Base-by-base conservation (phyloP, 2,888 invertebrate genomes). In the Ophion ellenae region DNA sequence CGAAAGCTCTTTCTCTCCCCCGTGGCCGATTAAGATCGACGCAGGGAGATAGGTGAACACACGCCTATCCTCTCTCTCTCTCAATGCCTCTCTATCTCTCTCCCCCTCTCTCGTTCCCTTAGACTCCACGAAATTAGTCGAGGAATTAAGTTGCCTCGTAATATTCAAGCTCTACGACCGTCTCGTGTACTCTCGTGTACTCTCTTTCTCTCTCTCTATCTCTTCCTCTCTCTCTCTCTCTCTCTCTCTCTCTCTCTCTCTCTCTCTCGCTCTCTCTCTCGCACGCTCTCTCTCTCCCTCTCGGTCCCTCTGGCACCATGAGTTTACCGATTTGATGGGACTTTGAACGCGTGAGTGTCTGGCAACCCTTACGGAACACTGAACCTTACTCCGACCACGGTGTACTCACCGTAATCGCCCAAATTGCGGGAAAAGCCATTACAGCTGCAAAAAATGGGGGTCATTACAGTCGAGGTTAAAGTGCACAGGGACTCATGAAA, bases 101-200 rank as follows among this genome's bases (percentile, higher is more conserved):
- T 36, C 47, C 17, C 24, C 47, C 69, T 69, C 20, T 61, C 71
- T 47, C 20, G n/a, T 47, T 70, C 75, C 57, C 74, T 53, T 53
- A 11, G 14, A 47, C 14, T 67, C 77, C 24, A 20, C 66, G 74
- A 87, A 89, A 91, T 91, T 91, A 91, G 89, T 89, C 86, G 88
- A 86, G 84, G 88, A 90, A 91, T 91, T 91, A 91, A 90, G 89
- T 90, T 87, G 83, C 78, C 78, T 74, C 78, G 83, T 87, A 81
- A 86, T 86, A 85, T 86, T 69, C 84, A 79, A 83, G 83, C 81
- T 76, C 81, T 57, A 77, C 81, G 77, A 81, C 86, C 57, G 70
- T n/a, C 63, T 10, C 69, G 47, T 66, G 74, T 74, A 53, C 66
- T 24, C 70, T 70, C 57, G 64, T 67, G 74, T 47, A 47, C 47